These are phyloP conservation scores for Euzetes globulus DNA, from an alignment of 2,888 invertebrate genomes.

Conservation along the genomic window DNA sequence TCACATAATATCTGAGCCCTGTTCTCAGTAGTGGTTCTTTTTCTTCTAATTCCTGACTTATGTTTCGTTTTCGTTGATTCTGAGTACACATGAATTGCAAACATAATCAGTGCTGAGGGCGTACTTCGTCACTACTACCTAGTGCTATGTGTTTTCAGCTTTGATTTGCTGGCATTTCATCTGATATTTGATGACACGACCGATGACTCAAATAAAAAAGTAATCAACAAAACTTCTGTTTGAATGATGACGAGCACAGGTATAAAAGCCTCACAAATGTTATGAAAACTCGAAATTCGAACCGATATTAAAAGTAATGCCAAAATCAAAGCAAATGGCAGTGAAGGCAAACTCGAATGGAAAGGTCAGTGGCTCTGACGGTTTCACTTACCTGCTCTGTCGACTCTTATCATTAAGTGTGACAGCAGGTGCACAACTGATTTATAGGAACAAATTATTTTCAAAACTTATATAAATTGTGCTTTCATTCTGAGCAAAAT, in stretches of 20 bases:
- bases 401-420: background rate
- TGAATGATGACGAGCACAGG: background rate
- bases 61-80: conserved; percentile 1
- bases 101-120: conserved; percentile 27
- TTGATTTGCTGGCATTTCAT: conserved; percentile 17
- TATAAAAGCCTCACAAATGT: background rate
- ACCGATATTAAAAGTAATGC: background rate
- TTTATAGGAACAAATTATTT: conserved; percentile 27
- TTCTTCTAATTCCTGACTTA: conserved; percentile 24
- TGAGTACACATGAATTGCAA: conserved; percentile 10
- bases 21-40: background rate
- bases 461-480: conserved; percentile 22
- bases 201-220: background rate
- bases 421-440: conserved; percentile 26
- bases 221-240: background rate
- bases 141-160: background rate
- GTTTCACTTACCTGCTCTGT: background rate
- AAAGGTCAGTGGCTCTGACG: conserved; percentile 26
- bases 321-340: background rate
- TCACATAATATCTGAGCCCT: background rate
- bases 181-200: conserved; percentile 21
- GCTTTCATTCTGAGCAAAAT: background rate
- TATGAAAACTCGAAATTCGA: background rate
- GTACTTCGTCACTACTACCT: background rate
- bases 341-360: background rate